phyloP scores from a whole-genome alignment of 2,888 invertebrate genomes.

The Acronicta leporina region DNA sequence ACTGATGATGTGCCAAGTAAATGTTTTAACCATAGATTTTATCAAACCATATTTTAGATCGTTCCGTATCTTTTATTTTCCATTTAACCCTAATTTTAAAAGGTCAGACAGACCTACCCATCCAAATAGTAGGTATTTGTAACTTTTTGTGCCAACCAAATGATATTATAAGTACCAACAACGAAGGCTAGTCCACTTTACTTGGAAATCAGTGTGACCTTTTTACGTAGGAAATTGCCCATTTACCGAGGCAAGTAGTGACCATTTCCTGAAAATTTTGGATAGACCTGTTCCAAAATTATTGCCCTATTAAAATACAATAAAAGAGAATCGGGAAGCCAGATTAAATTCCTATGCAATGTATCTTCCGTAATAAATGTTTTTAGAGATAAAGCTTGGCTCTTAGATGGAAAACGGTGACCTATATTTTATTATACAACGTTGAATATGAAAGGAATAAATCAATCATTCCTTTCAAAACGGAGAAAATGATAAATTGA shows the following conservation, averaged over 20 bases:
- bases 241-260: slow-evolving; percentile 12
- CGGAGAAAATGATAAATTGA: slow-evolving; percentile 68
- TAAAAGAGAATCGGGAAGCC: slow-evolving; percentile 7
- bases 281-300: slow-evolving; percentile 16
- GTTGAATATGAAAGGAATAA: slow-evolving; percentile 66
- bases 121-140: slow-evolving; percentile 14
- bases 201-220: slow-evolving; percentile 21
- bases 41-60: background rate
- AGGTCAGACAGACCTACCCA: slow-evolving; percentile 19
- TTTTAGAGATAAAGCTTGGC: slow-evolving; percentile 19
- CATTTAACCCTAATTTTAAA: slow-evolving; percentile 1
- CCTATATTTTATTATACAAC: slow-evolving; percentile 65
- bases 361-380: slow-evolving; percentile 5
- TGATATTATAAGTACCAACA: slow-evolving; percentile 2
- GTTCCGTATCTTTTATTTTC: background rate
- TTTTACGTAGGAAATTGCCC: slow-evolving; percentile 21
- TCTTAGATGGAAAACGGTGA: slow-evolving; percentile 51
- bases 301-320: slow-evolving; percentile 18
- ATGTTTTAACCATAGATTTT: too few species aligned
- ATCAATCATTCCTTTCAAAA: slow-evolving; percentile 64
- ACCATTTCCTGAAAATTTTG: slow-evolving; percentile 10
- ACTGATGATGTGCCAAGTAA: too few species aligned
- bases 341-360: slow-evolving; percentile 1
- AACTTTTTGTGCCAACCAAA: slow-evolving; percentile 17
- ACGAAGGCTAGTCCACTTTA: slow-evolving; percentile 20